A percentile compares a stretch with the other conserved stretches of the same genome.
Conservation (phyloP, 2,113 vertebrate species). For the Cyrtonyx montezumae region DNA sequence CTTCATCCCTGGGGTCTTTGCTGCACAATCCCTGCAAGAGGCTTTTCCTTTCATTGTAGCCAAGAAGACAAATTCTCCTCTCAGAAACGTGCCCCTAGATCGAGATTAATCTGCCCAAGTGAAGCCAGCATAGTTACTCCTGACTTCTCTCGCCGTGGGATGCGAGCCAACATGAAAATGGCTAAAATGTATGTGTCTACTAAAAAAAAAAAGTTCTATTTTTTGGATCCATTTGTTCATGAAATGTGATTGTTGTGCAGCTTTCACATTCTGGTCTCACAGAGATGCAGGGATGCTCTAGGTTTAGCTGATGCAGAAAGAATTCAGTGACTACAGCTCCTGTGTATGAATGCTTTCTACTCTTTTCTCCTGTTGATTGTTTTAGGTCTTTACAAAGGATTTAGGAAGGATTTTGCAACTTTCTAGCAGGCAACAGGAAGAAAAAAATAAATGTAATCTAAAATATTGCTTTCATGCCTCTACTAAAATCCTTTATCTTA, state of each 20-base stretch:
- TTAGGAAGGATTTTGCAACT: conserved; percentile 43
- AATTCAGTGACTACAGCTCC: not conserved
- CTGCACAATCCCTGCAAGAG: not conserved
- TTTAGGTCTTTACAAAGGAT: conserved; percentile 21
- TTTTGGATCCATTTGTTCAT: not conserved
- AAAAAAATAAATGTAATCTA: not conserved
- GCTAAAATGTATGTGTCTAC: not conserved
- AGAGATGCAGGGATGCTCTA: not conserved
- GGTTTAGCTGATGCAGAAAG: not conserved
- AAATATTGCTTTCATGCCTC: not conserved
- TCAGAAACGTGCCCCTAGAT: not conserved
- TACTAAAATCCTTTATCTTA: conserved; percentile 10
- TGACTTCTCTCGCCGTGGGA: not conserved
- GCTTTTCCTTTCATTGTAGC: not conserved
- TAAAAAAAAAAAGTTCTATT: not conserved
- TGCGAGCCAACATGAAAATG: not conserved
- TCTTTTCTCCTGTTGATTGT: not conserved
- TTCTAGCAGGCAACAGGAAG: not conserved
- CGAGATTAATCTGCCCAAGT: not conserved
- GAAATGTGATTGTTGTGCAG: not conserved
- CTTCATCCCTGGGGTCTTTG: conserved; percentile 26
- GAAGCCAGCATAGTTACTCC: conserved; percentile 5
- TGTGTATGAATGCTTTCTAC: not conserved
- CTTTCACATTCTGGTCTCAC: not conserved
- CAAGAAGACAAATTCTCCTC: conserved; percentile 9